Conservation (phyloP, 2,113 vertebrate genomes). For the Eudyptes chrysolophus region DNA sequence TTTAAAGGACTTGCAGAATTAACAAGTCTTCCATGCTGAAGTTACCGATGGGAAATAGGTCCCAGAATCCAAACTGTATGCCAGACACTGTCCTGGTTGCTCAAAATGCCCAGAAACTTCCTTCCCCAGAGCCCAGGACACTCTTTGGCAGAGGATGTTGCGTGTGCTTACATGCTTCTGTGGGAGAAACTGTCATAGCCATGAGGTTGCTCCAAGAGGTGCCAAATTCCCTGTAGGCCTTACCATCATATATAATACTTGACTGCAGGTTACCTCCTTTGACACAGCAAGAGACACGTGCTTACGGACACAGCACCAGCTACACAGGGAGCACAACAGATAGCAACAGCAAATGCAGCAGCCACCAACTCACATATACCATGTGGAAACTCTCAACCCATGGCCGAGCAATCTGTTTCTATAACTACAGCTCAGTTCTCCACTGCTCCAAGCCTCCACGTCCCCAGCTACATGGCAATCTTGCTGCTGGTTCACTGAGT, state of each 20-base stretch:
- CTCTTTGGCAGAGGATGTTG: background rate
- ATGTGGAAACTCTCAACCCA: background rate
- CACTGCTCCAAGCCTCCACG: background rate
- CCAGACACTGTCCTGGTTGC: background rate
- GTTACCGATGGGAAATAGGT: background rate
- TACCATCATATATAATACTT: background rate
- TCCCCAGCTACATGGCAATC: background rate
- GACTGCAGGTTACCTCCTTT: background rate
- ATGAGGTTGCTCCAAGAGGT: background rate
- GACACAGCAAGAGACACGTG: background rate
- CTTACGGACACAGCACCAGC: background rate
- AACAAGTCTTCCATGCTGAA: background rate
- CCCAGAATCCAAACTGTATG: background rate
- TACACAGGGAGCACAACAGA: background rate
- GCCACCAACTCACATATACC: background rate
- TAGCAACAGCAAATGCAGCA: background rate
- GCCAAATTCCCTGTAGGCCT: background rate
- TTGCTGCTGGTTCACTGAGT: background rate
- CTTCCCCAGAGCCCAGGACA: background rate
- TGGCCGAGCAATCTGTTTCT: background rate
- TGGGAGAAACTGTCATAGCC: background rate
- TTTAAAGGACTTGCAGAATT: background rate
- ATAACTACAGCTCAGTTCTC: background rate
- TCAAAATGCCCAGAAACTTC: background rate
- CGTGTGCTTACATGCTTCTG: fast-evolving